A percentile compares a stretch with the other conserved stretches of the same genome.
These are phyloP conservation scores for Carettochelys insculpta DNA, from an alignment of 2,113 vertebrate genomes.

Conservation along the genomic window DNA sequence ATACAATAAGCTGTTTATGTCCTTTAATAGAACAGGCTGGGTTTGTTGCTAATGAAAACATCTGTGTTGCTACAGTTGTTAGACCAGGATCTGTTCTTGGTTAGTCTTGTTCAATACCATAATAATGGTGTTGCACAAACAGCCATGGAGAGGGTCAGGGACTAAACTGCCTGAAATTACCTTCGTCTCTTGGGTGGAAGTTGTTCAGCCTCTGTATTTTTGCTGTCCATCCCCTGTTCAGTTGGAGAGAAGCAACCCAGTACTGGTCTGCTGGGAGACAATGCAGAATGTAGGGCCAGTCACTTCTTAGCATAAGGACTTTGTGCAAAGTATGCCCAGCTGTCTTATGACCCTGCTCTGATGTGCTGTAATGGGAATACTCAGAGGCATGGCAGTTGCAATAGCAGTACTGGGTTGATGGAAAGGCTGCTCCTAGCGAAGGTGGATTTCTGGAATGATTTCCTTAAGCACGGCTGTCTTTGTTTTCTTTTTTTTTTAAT, in stretches of 20 bases:
- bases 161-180: accelerated
- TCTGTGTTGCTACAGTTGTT: accelerated
- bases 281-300: background rate
- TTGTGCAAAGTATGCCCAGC: background rate
- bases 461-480: too few species aligned
- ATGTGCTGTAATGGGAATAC: background rate
- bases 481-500: accelerated
- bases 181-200: accelerated
- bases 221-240: background rate
- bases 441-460: too few species aligned
- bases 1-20: background rate
- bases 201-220: background rate
- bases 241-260: accelerated
- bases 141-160: accelerated
- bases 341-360: background rate
- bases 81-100: accelerated
- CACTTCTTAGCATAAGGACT: background rate
- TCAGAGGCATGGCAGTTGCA: background rate
- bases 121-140: accelerated
- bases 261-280: background rate
- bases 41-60: background rate
- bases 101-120: accelerated
- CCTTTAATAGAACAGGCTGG: background rate
- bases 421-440: too few species aligned
- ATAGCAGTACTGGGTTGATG: background rate